Percentiles rank a stretch among this genome's conserved stretches.
Evolutionary conservation across 64 coral and sea anemone species (phyloP).

Genomic region (Hydrozoanthus tunicans): DNA sequence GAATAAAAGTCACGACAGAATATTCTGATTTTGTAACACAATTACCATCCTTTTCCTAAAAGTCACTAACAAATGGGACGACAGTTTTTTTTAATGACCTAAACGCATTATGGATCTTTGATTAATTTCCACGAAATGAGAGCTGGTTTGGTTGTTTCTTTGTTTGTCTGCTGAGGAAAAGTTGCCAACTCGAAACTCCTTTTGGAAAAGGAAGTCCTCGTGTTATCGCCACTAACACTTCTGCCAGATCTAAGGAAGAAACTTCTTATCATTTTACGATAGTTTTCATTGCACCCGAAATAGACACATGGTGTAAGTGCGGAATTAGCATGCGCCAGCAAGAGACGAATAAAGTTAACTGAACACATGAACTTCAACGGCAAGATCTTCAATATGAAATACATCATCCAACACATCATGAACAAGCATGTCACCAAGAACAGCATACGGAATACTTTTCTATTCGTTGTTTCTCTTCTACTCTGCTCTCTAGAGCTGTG

Average conservation of each 20-base stretch:
- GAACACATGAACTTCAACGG: background rate
- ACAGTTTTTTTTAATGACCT: too few species aligned
- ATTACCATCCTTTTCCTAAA: too few species aligned
- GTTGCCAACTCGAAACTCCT: background rate
- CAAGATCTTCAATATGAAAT: background rate
- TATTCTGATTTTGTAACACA: too few species aligned
- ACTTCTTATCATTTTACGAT: background rate
- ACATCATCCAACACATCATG: background rate
- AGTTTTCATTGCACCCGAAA: background rate
- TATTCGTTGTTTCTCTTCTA: background rate
- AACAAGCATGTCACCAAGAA: conserved; percentile 1
- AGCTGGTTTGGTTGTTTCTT: background rate
- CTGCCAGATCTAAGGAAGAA: background rate
- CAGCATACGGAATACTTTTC: conserved; percentile 29
- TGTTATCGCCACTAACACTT: background rate
- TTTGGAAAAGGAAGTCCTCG: background rate
- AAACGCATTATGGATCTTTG: too few species aligned
- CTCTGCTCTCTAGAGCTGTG: background rate
- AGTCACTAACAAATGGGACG: too few species aligned
- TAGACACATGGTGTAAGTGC: background rate
- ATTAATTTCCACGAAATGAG: too few species aligned
- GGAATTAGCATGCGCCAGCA: conserved; percentile 17
- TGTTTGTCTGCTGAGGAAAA: background rate
- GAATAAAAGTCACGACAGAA: too few species aligned
- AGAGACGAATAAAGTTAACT: background rate